Evolutionary conservation across 2,797 vertebrate species (phyloP).

Genomic region (Mallotus villosus): DNA sequence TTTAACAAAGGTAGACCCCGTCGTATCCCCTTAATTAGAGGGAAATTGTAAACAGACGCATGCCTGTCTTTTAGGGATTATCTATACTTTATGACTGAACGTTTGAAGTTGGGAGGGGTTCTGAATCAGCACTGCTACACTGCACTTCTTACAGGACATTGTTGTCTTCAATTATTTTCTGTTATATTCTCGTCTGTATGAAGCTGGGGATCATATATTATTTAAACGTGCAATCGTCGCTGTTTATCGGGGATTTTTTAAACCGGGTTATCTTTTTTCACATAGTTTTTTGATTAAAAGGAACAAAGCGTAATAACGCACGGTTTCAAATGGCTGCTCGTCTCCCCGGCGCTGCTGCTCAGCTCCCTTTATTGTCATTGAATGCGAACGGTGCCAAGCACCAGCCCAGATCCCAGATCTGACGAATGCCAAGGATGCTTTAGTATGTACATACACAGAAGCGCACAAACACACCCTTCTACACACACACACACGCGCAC

Average conservation of each 20-base stretch:
- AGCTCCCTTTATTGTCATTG: conserved; percentile 77
- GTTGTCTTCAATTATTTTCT: conserved; percentile 86
- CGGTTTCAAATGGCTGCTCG: conserved; percentile 70
- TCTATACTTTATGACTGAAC: conserved; percentile 81
- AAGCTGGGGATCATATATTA: conserved; percentile 82
- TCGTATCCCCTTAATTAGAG: conserved; percentile 78
- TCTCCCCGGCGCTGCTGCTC: conserved; percentile 63
- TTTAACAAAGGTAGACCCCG: conserved; percentile 73
- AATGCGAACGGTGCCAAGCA: conserved; percentile 68
- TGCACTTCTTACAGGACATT: conserved; percentile 79
- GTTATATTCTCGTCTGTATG: conserved; percentile 75
- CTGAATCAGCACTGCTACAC: conserved; percentile 78
- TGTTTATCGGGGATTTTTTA: conserved; percentile 78
- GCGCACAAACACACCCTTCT: conserved; percentile 46
- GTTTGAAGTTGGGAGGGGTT: conserved; percentile 81
- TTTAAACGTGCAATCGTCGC: conserved; percentile 81
- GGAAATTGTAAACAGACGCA: conserved; percentile 76
- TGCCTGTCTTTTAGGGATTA: conserved; percentile 76
- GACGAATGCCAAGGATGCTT: conserved; percentile 71
- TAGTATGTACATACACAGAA: conserved; percentile 73
- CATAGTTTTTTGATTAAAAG: conserved; percentile 74
- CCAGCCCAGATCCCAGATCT: conserved; percentile 70
- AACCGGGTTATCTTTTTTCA: conserved; percentile 73
- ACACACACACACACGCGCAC: conserved; percentile 25
- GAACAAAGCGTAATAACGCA: conserved; percentile 81